Evolutionary conservation across 2,113 vertebrate genomes (phyloP), one percentile per base, ranked within the genome.

Genomic region (Phodopus roborovskii): DNA sequence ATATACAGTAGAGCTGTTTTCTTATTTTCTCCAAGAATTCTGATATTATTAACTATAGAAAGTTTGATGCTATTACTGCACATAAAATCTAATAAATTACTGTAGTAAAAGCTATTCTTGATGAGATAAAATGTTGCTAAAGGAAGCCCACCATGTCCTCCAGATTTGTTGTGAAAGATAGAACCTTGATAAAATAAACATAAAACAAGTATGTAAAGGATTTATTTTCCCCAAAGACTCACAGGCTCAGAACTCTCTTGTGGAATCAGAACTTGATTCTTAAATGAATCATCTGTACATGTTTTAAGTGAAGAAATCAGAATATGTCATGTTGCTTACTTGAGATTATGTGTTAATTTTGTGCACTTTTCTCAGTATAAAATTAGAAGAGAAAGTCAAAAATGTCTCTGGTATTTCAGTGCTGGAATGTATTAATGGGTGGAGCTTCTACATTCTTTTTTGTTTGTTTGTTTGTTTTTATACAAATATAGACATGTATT

Each of bases 211-310:
- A 60, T 11, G 0, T 6, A 50, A 81, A 81, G 0, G 11, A 58
- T 5, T 90, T 91, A 20, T 74, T 60, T 73, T 79, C 68, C 39
- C 17, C 56, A 22, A 1, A 24, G 45, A 53, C 56, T 88, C 24
- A 81, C 12, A 62, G 60, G 0, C 15, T 77, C 15, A 78, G 4
- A 64, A 42, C 0, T 53, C 0, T 9, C 3, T 6, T 60, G 2
- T 85, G 39, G 7, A 86, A 60, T 64, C 26, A 82, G 15, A 93
- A 93, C 6, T 88, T 94, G 4, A 4, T 74, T 70, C 71, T 39
- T 78, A 42, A 90, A 45, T 73, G 30, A 62, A 84, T 83, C 70
- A 78, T 50, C 9, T 83, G 2, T 79, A 42, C 7, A 64, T 75
- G 3, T 24, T 88, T 11, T 66, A 60, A 77, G 62, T 84, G 45